Evolutionary conservation across 2,888 invertebrate species (phyloP).

Genomic region (Tetragnatha montana): DNA sequence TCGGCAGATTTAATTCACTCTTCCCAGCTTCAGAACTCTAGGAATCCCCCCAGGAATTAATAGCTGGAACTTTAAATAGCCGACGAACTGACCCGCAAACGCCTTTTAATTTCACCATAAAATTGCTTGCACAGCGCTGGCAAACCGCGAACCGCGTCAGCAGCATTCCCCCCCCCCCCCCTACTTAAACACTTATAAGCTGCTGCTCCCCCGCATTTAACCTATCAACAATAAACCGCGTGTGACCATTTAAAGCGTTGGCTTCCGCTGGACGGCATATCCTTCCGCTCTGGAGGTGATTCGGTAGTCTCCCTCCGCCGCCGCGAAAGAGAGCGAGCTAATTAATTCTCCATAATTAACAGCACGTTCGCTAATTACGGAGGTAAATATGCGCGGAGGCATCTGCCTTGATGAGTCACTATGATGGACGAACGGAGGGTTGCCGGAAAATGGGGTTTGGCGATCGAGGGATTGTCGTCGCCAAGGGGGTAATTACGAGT

Average conservation of each 20-base stretch:
- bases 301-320: conserved; percentile 63
- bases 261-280: conserved; percentile 67
- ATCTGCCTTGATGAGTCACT: conserved; percentile 70
- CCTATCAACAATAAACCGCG: conserved; percentile 70
- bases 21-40: conserved; percentile 8
- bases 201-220: conserved; percentile 54
- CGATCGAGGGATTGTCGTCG: conserved; percentile 24
- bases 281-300: conserved; percentile 67
- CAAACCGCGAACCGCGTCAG: conserved; percentile 70
- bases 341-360: conserved; percentile 71
- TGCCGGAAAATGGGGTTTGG: conserved; percentile 55
- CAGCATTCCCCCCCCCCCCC: conserved; percentile 24
- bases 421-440: conserved; percentile 67
- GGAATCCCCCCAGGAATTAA: conserved; percentile 46
- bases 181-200: conserved; percentile 69
- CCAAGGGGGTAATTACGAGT: conserved; percentile 25
- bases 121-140: conserved; percentile 66
- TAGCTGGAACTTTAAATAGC: conserved; percentile 64
- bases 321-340: conserved; percentile 69
- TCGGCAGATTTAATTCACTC: conserved; percentile 60
- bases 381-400: conserved; percentile 71
- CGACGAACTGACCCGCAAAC: conserved; percentile 64
- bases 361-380: conserved; percentile 70
- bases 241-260: conserved; percentile 70
- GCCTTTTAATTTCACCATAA: conserved; percentile 69